Percentiles rank a stretch among this genome's conserved stretches.
phyloP scores from a whole-genome alignment of 2,113 vertebrate genomes.

The Lepisosteus osseus region DNA sequence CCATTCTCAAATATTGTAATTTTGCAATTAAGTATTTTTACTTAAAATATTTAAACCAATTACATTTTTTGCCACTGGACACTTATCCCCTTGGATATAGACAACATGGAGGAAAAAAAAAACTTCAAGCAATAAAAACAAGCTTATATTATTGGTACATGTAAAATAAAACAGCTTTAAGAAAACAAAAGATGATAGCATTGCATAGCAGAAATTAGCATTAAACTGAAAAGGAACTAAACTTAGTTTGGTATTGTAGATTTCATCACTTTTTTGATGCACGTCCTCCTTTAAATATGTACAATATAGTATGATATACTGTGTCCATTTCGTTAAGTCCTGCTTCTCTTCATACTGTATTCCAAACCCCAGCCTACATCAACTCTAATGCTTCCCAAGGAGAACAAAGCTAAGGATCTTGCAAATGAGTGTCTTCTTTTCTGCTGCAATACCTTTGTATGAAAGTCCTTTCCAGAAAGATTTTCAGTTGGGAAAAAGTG shows the following conservation, averaged over 20 bases:
- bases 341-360: conserved; percentile 63
- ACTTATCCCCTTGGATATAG: conserved; percentile 56
- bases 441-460: conserved; percentile 41
- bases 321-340: conserved; percentile 52
- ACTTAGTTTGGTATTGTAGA: conserved; percentile 85
- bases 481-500: conserved; percentile 68
- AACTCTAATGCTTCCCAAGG: conserved; percentile 49
- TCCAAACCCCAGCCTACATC: conserved; percentile 54
- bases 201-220: conserved; percentile 93
- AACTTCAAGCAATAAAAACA: conserved; percentile 72
- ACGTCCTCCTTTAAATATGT: conserved; percentile 72
- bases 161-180: conserved; percentile 66
- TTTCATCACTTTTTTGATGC: conserved; percentile 68
- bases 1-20: conserved; percentile 56
- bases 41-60: conserved; percentile 74
- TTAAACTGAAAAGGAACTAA: conserved; percentile 71
- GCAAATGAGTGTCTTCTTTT: conserved; percentile 24
- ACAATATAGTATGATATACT: conserved; percentile 63
- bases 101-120: conserved; percentile 66
- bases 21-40: conserved; percentile 77
- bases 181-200: conserved; percentile 62
- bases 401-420: conserved; percentile 37
- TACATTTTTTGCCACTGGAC: conserved; percentile 72
- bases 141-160: conserved; percentile 82
- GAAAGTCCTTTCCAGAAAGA: conserved; percentile 40